Conservation (phyloP, 92 coral and sea anemone genomes). For the Virgularia gustaviana region DNA sequence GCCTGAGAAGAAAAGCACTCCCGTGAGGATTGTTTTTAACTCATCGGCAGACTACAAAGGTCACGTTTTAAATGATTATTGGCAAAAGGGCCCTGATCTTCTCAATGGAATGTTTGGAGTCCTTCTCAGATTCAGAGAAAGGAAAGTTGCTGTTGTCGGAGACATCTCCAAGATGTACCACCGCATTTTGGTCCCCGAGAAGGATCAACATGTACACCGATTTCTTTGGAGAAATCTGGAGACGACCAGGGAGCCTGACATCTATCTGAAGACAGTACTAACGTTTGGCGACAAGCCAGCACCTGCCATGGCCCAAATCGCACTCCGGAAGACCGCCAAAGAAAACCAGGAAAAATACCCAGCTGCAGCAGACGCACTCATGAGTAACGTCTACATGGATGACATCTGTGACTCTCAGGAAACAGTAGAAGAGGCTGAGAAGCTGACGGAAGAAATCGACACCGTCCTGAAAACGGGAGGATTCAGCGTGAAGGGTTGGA, state of each 20-base stretch:
- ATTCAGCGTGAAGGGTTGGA: constrained; percentile 58
- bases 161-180: constrained; percentile 49
- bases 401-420: constrained; percentile 57
- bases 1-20: constrained; percentile 56
- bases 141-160: constrained; percentile 47
- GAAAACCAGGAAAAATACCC: constrained; percentile 42
- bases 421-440: constrained; percentile 41
- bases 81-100: constrained; percentile 56
- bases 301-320: constrained; percentile 45
- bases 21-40: constrained; percentile 60
- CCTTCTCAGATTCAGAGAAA: constrained; percentile 51
- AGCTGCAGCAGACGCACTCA: constrained; percentile 55
- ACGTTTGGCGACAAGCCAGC: constrained; percentile 35
- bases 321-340: constrained; percentile 57
- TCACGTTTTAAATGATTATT: constrained; percentile 54
- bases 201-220: constrained; percentile 55
- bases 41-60: constrained; percentile 54
- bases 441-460: constrained; percentile 47
- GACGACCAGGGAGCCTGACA: constrained; percentile 45
- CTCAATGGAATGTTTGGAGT: constrained; percentile 49
- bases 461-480: constrained; percentile 53
- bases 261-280: constrained; percentile 14
- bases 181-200: constrained; percentile 36
- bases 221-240: constrained; percentile 51
- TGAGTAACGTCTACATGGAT: constrained; percentile 56